Base-by-base conservation (phyloP, 2,113 vertebrate genomes). In the Aldabrachelys gigantea region DNA sequence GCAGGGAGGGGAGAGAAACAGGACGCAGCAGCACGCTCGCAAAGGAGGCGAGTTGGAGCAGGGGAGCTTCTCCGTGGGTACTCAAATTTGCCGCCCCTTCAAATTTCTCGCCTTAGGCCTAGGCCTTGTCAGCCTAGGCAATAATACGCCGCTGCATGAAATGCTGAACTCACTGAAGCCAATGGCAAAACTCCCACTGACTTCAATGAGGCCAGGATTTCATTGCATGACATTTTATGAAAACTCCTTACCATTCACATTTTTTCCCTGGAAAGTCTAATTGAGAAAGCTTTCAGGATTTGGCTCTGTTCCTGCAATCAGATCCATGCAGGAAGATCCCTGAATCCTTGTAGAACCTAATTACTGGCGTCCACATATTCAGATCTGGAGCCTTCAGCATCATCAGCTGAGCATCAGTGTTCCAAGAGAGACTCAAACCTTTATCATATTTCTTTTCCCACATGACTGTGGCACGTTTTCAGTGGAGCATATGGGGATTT, bases 381-480 rank as follows among this genome's bases (percentile, higher is more conserved):
- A 78, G 38, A 78, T 47, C 24, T 25, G 24, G 75, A 93, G 53
- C 19, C 90, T 78, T 57, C 4, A 75, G 52, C 69, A 84, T n/a
- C 54, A 52, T 47, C 49, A 80, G 29, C 69, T 92, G 69, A 92
- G 14, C 27, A 59, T 76, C n/a, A 50, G 35, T 25, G 11, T 72
- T 22, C 57, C 85, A 85, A 92, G 41, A 90, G 90, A 84, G 50
- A 59, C 89, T 93, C 91, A 91, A 72, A 59, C 38, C 56, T 94
- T 92, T 49, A 38, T 24, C n/a, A 31, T 94, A 76, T 89, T 89
- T 87, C 80, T 49, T 89, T 88, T 69, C 86, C 90, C 92, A 90
- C n/a, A 50, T 87, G 93, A 94, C 87, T 91, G 29, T 50, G 65
- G 25, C 79, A 59, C 38, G 84, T 94, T 96, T 97, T 94, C 53